Conservation (phyloP, 2,888 invertebrate genomes). For the Tricholauxania praeusta region DNA sequence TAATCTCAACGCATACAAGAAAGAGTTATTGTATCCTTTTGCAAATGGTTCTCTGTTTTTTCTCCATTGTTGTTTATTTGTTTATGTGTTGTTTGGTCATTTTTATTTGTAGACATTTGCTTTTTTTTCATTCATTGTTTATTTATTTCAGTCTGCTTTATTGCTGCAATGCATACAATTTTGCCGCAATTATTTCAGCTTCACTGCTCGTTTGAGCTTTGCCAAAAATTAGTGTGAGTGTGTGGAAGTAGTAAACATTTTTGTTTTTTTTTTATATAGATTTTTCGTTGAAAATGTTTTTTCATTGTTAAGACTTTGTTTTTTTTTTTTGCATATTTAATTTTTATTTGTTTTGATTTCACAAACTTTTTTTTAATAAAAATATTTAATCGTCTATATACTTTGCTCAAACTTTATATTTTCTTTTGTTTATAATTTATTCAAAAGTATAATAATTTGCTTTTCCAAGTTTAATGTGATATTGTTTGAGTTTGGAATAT, state of each 20-base stretch:
- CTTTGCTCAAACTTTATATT: no score
- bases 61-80: no score
- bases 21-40: no score
- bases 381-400: no score
- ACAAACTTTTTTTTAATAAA: neutral
- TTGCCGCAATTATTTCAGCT: neutral
- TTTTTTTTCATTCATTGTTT: neutral
- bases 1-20: no score
- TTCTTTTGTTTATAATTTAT: no score
- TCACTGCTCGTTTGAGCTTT: conserved; percentile 10
- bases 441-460: neutral
- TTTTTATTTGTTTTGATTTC: neutral
- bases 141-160: conserved; percentile 32
- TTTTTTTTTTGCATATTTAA: neutral
- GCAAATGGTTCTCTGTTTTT: no score
- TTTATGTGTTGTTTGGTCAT: no score
- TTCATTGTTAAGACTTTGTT: neutral
- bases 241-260: neutral
- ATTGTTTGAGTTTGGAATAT: neutral
- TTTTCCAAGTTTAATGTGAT: neutral
- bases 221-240: neutral
- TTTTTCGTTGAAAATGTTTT: neutral
- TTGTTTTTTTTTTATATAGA: conserved; percentile 10
- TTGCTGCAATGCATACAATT: conserved; percentile 6
- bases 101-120: no score